Conservation (phyloP, 1,140 invertebrate genomes). For the Adelges cooleyi region DNA sequence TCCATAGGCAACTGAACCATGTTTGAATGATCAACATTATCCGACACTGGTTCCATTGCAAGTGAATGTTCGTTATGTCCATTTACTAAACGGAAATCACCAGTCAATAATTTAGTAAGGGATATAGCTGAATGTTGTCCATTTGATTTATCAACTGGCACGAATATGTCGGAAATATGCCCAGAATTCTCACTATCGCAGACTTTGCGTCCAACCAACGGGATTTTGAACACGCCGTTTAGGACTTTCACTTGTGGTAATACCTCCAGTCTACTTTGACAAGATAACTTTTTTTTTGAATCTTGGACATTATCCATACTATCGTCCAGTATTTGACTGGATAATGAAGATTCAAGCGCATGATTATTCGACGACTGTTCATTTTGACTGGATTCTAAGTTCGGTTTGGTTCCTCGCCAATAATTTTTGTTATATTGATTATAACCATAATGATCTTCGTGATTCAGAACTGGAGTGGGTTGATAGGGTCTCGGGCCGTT, state of each 20-base stretch:
- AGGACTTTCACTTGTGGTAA: neutral
- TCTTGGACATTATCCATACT: no score
- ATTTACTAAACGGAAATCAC: neutral
- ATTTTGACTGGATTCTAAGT: no score
- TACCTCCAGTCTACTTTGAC: neutral
- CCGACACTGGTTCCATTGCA: neutral
- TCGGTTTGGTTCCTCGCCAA: no score
- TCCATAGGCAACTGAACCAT: no score
- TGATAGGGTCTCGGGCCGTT: no score
- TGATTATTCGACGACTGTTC: no score
- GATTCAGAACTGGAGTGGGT: no score
- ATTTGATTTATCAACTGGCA: slow-evolving; percentile 6
- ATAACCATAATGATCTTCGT: no score
- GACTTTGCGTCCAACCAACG: neutral
- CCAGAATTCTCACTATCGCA: neutral
- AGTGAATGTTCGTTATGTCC: neutral
- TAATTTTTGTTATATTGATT: no score
- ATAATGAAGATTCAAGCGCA: no score
- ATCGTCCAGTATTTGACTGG: no score
- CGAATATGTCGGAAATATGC: neutral
- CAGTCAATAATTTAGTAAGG: neutral
- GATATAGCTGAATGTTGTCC: neutral
- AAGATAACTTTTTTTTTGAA: neutral
- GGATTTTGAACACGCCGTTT: neutral
- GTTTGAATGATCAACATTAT: neutral